Percentiles rank a stretch among this genome's conserved stretches.
phyloP scores from a whole-genome alignment of 1,140 invertebrate genomes.

The Zaprionus kolodkinae region DNA sequence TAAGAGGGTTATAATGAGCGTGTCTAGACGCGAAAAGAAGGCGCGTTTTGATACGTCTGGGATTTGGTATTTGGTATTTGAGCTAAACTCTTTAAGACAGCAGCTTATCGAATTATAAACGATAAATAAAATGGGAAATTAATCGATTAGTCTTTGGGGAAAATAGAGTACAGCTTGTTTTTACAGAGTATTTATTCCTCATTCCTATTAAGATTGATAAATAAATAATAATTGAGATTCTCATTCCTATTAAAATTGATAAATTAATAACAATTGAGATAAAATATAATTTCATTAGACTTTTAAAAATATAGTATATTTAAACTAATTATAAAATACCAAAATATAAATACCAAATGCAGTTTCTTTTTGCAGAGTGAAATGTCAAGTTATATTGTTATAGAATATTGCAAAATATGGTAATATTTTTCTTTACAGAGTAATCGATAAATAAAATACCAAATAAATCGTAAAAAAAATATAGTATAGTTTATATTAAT shows the following conservation, averaged over 20 bases:
- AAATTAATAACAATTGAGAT: too few species aligned
- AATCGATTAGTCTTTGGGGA: neutral
- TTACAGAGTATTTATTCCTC: neutral
- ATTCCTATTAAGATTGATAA: too few species aligned
- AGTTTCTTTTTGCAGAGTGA: too few species aligned
- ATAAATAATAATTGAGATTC: too few species aligned
- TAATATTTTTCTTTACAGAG: neutral
- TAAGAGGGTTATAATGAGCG: constrained; percentile 4
- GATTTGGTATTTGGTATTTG: neutral
- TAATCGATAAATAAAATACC: too few species aligned
- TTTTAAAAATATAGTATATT: too few species aligned
- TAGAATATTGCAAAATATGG: neutral
- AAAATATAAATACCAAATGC: too few species aligned
- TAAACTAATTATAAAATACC: too few species aligned
- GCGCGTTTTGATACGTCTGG: neutral
- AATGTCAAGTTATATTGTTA: too few species aligned
- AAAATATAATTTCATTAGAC: too few species aligned
- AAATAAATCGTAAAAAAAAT: too few species aligned
- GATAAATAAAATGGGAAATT: neutral
- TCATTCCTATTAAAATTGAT: too few species aligned
- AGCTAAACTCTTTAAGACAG: neutral
- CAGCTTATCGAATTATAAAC: neutral
- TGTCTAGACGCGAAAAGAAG: neutral
- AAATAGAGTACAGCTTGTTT: neutral
- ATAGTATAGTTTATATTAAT: neutral